These are phyloP conservation scores for Pycnomerus fuliginosus DNA, from an alignment of 2,888 invertebrate genomes.

Conservation along the genomic window DNA sequence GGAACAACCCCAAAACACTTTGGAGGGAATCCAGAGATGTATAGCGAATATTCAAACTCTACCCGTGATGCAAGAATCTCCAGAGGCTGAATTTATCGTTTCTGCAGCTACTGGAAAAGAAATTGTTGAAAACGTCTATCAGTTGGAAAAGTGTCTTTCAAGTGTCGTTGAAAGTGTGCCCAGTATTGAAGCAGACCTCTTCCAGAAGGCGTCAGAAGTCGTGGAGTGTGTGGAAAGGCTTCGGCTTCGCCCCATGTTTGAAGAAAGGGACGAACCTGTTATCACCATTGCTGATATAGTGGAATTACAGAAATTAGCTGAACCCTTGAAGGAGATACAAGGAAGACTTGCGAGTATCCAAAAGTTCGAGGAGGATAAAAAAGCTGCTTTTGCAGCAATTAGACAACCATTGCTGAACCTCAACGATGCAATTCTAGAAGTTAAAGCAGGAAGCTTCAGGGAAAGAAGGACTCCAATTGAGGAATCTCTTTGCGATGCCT, in stretches of 20 bases:
- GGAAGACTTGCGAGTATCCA: slow-evolving; percentile 39
- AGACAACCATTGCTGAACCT: slow-evolving; percentile 41
- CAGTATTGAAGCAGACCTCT: slow-evolving; percentile 39
- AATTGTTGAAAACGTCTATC: slow-evolving; percentile 39
- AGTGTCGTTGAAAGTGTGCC: slow-evolving; percentile 38
- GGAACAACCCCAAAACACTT: slow-evolving; percentile 24
- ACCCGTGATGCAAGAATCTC: slow-evolving; percentile 37
- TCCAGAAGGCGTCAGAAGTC: slow-evolving; percentile 43
- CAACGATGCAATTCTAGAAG: slow-evolving; percentile 36
- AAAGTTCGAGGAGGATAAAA: slow-evolving; percentile 34
- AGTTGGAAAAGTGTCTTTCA: slow-evolving; percentile 42
- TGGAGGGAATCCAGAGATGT: slow-evolving; percentile 41
- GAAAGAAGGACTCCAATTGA: slow-evolving; percentile 33
- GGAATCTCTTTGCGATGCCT: slow-evolving; percentile 41
- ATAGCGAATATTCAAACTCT: slow-evolving; percentile 43
- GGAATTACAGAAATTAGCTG: slow-evolving; percentile 39
- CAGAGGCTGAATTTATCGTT: slow-evolving; percentile 25
- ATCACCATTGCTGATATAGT: slow-evolving; percentile 39
- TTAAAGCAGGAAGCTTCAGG: slow-evolving; percentile 36
- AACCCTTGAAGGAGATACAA: slow-evolving; percentile 41
- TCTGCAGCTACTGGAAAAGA: slow-evolving; percentile 29
- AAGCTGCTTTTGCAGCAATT: slow-evolving; percentile 33
- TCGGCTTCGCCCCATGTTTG: slow-evolving; percentile 36
- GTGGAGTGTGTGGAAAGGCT: slow-evolving; percentile 44
- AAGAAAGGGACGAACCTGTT: slow-evolving; percentile 30